Conservation (phyloP, 2,888 invertebrate species). For the Dasypogon diadema region DNA sequence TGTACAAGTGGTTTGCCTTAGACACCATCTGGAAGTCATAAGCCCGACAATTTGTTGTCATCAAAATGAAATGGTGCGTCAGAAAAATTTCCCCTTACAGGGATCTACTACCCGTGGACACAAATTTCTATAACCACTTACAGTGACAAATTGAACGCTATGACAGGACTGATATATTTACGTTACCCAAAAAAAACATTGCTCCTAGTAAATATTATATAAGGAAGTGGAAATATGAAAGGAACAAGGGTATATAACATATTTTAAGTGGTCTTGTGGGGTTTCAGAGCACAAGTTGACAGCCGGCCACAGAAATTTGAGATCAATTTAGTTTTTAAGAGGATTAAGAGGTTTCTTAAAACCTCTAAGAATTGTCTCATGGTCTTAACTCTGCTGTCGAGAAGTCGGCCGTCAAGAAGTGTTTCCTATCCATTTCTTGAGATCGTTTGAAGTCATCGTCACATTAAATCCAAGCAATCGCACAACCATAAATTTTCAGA, state of each 20-base stretch:
- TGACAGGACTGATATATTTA: constrained; percentile 45
- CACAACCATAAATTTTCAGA: constrained; percentile 49
- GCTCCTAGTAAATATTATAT: constrained; percentile 11
- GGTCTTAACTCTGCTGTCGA: too few relatives aligned
- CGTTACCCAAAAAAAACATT: constrained; percentile 40
- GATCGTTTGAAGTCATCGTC: too few relatives aligned
- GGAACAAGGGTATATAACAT: constrained; percentile 23
- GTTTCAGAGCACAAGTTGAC: constrained; percentile 11
- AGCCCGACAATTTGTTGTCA: constrained; percentile 56
- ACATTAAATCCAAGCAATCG: constrained; percentile 31
- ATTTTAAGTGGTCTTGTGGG: neutral
- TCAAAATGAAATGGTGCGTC: constrained; percentile 51
- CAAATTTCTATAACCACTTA: constrained; percentile 46
- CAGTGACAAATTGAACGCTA: constrained; percentile 40
- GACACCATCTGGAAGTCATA: constrained; percentile 54
- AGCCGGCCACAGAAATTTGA: constrained; percentile 9
- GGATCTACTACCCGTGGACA: constrained; percentile 9
- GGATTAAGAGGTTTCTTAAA: constrained; percentile 50
- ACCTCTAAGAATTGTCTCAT: neutral
- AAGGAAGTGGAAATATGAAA: constrained; percentile 13
- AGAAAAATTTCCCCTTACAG: constrained; percentile 37
- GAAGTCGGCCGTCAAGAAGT: too few relatives aligned
- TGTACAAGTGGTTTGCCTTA: constrained; percentile 27
- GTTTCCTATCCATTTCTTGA: too few relatives aligned
- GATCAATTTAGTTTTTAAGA: constrained; percentile 49